Conservation (phyloP, 1,140 invertebrate species). For the Camponotus vicinus region DNA sequence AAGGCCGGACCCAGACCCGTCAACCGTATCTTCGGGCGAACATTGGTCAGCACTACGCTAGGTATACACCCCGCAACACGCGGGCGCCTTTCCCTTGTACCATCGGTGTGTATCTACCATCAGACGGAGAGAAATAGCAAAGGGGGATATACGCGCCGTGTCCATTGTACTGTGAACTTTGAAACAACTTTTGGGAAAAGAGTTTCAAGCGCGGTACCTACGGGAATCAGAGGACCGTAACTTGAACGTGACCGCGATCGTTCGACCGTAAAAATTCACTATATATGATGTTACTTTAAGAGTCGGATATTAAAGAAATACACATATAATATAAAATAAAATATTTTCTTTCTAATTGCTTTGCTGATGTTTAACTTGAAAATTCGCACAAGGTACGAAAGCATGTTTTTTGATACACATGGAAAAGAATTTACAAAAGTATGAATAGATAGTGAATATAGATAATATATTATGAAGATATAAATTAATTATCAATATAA, state of each 20-base stretch:
- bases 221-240: slow-evolving; percentile 63
- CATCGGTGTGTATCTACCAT: slow-evolving; percentile 69
- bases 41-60: slow-evolving; percentile 82
- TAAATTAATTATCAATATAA: slow-evolving; percentile 21
- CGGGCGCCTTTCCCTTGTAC: slow-evolving; percentile 72
- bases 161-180: slow-evolving; percentile 85
- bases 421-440: neutral
- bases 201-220: slow-evolving; percentile 63
- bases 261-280: slow-evolving; percentile 23
- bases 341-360: neutral
- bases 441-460: too few relatives aligned
- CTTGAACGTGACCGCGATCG: slow-evolving; percentile 40
- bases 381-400: neutral
- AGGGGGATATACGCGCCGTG: slow-evolving; percentile 76
- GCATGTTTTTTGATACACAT: neutral
- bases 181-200: slow-evolving; percentile 82
- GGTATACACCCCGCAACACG: slow-evolving; percentile 66
- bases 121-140: slow-evolving; percentile 77
- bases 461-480: neutral
- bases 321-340: neutral
- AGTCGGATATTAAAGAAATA: neutral
- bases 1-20: slow-evolving; percentile 79
- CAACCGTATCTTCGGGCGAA: slow-evolving; percentile 84
- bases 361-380: neutral
- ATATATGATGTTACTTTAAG: slow-evolving; percentile 20